A percentile compares a stretch with the other conserved stretches of the same genome.
Conservation (phyloP, 2,113 vertebrate genomes). For the Rhabdornis inornatus region DNA sequence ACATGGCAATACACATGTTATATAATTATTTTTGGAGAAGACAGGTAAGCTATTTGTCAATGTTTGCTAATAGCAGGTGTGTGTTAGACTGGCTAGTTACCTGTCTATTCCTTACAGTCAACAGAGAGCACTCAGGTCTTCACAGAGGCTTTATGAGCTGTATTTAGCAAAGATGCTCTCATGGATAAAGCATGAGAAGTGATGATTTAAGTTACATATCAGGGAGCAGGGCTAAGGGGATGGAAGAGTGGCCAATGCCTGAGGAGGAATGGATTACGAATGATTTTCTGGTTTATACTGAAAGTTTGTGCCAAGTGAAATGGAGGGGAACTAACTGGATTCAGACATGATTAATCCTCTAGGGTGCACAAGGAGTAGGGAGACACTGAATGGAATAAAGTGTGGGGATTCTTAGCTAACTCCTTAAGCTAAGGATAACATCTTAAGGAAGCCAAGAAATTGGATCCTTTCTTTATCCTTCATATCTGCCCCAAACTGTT, state of each 20-base stretch:
- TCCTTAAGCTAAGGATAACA: not conserved
- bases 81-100: not conserved
- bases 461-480: not conserved
- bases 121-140: not conserved
- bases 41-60: not conserved
- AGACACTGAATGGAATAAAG: not conserved
- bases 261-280: not conserved
- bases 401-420: not conserved
- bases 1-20: not conserved
- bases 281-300: not conserved
- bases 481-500: not conserved
- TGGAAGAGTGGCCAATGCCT: not conserved
- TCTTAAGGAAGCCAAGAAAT: not conserved
- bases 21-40: not conserved
- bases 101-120: not conserved
- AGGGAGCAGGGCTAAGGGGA: not conserved
- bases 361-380: not conserved
- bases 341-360: not conserved
- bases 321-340: not conserved
- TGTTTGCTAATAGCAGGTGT: not conserved
- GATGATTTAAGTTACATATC: not conserved
- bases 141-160: not conserved
- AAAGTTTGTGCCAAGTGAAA: not conserved
- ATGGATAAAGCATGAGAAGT: not conserved
- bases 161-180: not conserved